These are phyloP conservation scores for Alligator sinensis DNA, from an alignment of 2,113 vertebrate genomes.

Conservation along the genomic window DNA sequence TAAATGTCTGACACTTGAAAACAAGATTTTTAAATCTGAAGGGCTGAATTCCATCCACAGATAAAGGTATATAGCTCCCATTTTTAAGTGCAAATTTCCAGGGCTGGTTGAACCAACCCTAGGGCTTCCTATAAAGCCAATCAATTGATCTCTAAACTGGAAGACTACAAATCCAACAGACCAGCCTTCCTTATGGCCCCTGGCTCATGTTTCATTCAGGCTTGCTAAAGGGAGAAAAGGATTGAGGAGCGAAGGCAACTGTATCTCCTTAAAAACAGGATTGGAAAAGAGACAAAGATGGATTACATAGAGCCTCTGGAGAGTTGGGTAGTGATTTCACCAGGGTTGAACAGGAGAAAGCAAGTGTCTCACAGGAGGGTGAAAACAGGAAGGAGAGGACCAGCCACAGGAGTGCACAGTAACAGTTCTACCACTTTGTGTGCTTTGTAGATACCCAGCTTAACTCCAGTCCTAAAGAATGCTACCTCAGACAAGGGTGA, in stretches of 20 bases:
- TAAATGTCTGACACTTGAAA: constrained; percentile 45
- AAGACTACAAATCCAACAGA: not conserved
- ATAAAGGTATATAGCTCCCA: not conserved
- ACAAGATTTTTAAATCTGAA: constrained; percentile 29
- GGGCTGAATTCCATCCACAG: not conserved
- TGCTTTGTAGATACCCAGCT: not conserved
- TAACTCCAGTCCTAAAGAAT: not conserved
- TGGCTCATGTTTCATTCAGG: constrained; percentile 9
- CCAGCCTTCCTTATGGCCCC: constrained; percentile 10
- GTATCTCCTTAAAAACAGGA: not conserved
- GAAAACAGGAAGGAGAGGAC: not conserved
- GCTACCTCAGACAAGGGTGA: not conserved
- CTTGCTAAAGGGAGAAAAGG: constrained; percentile 18
- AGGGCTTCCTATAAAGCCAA: not conserved
- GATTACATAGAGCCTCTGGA: no score
- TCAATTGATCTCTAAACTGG: not conserved
- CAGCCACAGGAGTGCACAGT: not conserved
- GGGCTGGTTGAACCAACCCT: not conserved
- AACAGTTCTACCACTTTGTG: not conserved
- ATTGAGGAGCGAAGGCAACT: not conserved
- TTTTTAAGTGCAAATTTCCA: constrained; percentile 16
- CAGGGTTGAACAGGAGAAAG: not conserved
- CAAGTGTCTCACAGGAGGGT: not conserved
- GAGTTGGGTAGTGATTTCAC: not conserved
- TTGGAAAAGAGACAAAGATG: not conserved